Conservation (phyloP, 2,113 vertebrate genomes). For the human region DNA sequence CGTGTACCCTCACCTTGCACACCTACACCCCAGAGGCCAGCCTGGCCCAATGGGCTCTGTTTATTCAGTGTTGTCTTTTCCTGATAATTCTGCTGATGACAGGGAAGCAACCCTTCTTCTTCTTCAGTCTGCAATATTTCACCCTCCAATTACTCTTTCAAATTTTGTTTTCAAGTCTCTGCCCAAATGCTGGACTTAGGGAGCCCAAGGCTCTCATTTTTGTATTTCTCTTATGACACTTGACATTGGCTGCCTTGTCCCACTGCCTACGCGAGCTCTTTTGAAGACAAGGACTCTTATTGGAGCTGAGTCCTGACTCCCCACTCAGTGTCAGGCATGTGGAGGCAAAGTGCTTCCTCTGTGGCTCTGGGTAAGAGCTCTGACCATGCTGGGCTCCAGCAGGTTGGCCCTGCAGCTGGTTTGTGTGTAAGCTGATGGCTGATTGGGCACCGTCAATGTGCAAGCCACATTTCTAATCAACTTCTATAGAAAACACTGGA, state of each 20-base stretch:
- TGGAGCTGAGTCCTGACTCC: neutral
- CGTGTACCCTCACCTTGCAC: fast-evolving
- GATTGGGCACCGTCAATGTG: neutral
- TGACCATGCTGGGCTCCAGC: no score
- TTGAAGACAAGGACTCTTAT: neutral
- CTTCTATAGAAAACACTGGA: neutral
- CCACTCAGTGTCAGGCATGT: neutral
- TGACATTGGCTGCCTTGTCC: neutral
- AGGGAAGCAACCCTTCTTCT: neutral
- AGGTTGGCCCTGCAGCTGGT: neutral
- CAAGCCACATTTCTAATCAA: neutral
- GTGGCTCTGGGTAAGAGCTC: neutral
- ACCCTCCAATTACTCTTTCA: neutral
- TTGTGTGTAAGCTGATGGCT: neutral
- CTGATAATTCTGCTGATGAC: neutral
- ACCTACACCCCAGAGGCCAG: neutral
- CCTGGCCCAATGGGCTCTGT: neutral
- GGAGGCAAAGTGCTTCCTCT: neutral
- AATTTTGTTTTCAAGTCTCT: neutral
- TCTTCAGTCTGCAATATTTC: neutral
- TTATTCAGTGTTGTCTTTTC: neutral
- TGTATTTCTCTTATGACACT: neutral
- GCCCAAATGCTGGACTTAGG: neutral
- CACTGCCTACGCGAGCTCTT: neutral
- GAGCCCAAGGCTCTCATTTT: neutral